These are phyloP conservation scores for Eremophila alpestris DNA, from an alignment of 2,797 vertebrate genomes.

Conservation along the genomic window DNA sequence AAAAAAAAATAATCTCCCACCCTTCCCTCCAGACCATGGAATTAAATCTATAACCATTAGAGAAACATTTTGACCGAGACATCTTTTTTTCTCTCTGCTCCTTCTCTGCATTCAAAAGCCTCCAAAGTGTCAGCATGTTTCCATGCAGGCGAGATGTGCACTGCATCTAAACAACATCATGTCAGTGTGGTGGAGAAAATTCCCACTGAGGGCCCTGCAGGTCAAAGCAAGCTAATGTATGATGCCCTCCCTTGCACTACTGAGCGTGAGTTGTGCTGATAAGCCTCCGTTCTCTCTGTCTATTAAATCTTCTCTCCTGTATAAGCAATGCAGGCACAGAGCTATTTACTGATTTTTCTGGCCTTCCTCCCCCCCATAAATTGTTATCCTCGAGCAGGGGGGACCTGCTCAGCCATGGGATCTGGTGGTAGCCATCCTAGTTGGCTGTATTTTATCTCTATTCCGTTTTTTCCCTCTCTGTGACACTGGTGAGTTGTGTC, in stretches of 20 bases:
- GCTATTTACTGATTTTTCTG: not conserved
- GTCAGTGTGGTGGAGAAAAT: conserved; percentile 43
- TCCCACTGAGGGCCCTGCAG: conserved; percentile 45
- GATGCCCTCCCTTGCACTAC: conserved; percentile 38
- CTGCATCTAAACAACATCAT: conserved; percentile 61
- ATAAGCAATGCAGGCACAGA: not conserved
- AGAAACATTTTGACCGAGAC: conserved; percentile 59
- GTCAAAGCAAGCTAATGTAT: conserved; percentile 42
- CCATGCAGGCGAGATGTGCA: conserved; percentile 60
- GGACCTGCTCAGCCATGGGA: not conserved
- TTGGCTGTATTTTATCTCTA: not conserved
- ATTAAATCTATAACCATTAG: conserved; percentile 68
- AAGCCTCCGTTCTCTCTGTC: not conserved
- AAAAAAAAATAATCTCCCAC: not conserved
- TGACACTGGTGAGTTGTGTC: not conserved
- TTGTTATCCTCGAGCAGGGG: not conserved
- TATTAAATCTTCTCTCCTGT: conserved; percentile 54
- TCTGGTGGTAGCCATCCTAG: not conserved
- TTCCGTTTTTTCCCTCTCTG: not conserved
- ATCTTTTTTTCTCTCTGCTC: not conserved
- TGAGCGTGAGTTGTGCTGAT: conserved; percentile 26
- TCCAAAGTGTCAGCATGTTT: conserved; percentile 61
- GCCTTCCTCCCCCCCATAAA: not conserved
- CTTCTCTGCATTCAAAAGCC: conserved; percentile 64
- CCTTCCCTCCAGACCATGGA: not conserved